A percentile compares a stretch with the other conserved stretches of the same genome.
phyloP scores from a whole-genome alignment of 2,797 vertebrate species.

The Arrhamphus sclerolepis region DNA sequence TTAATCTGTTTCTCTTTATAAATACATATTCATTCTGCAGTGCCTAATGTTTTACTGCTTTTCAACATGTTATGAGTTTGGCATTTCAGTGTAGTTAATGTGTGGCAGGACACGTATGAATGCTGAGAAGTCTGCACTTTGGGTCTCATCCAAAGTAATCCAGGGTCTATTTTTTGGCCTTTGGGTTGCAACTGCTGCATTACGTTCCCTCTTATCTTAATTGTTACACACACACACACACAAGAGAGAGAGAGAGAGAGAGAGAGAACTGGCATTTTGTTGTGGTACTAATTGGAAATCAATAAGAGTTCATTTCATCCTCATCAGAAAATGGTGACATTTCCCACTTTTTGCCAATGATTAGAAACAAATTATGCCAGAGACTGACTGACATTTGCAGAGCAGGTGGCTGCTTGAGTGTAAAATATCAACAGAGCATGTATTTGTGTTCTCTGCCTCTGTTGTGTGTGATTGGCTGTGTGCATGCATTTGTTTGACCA shows the following conservation, averaged over 20 bases:
- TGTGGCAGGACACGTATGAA: slow-evolving; percentile 48
- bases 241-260: background rate
- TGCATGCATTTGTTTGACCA: slow-evolving; percentile 53
- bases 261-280: slow-evolving; percentile 46
- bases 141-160: slow-evolving; percentile 28
- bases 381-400: slow-evolving; percentile 67
- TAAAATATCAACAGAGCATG: slow-evolving; percentile 57
- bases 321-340: slow-evolving; percentile 65
- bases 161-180: slow-evolving; percentile 18
- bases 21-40: too few relatives aligned
- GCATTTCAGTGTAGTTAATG: too few relatives aligned
- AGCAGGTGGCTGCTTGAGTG: slow-evolving; percentile 57
- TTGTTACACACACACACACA: slow-evolving; percentile 13
- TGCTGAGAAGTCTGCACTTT: slow-evolving; percentile 57
- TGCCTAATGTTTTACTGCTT: too few relatives aligned
- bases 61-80: too few relatives aligned
- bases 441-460: slow-evolving; percentile 42
- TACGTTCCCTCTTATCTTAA: slow-evolving; percentile 43
- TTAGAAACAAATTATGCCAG: slow-evolving; percentile 70
- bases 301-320: slow-evolving; percentile 63
- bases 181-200: slow-evolving; percentile 13
- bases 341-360: slow-evolving; percentile 59
- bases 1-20: too few relatives aligned
- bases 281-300: slow-evolving; percentile 68
- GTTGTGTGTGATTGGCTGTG: slow-evolving; percentile 2